Percentiles rank a stretch among this genome's conserved stretches.
phyloP scores from a whole-genome alignment of 2,797 vertebrate species.

The Tangara arthus region DNA sequence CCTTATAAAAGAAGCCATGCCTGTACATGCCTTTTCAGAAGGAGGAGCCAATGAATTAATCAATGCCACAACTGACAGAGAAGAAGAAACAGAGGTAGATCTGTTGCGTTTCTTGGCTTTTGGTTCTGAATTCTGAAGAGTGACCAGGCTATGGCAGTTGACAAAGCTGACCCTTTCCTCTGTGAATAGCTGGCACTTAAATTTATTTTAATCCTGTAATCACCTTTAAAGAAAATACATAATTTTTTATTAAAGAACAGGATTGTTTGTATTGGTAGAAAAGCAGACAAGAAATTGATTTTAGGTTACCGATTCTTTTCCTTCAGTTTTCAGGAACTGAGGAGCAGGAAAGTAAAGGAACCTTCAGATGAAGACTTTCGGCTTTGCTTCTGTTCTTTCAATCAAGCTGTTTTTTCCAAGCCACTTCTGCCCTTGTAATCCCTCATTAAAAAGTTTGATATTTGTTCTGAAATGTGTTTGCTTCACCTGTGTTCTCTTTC shows the following conservation, averaged over 20 bases:
- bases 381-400: neutral
- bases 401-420: neutral
- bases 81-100: neutral
- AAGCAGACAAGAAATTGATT: neutral
- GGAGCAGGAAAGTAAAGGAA: neutral
- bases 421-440: neutral
- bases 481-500: neutral
- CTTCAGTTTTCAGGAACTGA: neutral
- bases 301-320: neutral
- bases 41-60: neutral
- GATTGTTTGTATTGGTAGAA: neutral
- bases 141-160: neutral
- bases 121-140: neutral
- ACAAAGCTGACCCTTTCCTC: neutral
- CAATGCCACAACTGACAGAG: neutral
- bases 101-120: neutral
- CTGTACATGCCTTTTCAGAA: constrained; percentile 1
- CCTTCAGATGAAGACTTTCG: neutral
- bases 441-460: neutral
- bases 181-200: neutral
- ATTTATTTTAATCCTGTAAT: neutral
- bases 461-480: neutral
- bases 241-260: neutral
- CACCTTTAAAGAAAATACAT: neutral
- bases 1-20: neutral